Evolutionary conservation across 2,113 vertebrate genomes (phyloP).

Genomic region (Tetrao urogallus): DNA sequence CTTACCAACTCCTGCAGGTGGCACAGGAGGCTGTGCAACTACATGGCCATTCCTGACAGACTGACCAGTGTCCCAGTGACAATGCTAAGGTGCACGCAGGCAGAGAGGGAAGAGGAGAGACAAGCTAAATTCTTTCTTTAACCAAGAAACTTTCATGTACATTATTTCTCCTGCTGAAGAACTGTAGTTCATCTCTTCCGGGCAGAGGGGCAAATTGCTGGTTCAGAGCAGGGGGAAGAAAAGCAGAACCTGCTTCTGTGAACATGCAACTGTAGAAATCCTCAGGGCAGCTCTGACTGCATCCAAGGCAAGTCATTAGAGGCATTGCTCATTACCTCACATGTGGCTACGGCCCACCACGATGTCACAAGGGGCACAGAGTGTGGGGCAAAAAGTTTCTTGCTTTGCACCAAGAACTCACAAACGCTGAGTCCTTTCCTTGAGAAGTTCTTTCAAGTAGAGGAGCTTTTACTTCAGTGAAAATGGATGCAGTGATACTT

Average conservation of each 20-base stretch:
- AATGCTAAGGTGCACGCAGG: background rate
- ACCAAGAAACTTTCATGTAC: background rate
- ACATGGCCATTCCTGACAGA: background rate
- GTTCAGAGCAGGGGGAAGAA: background rate
- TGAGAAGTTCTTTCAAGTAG: background rate
- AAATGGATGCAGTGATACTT: background rate
- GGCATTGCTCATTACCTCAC: background rate
- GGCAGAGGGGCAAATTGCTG: background rate
- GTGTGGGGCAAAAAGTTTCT: background rate
- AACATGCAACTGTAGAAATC: background rate
- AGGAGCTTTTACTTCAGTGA: background rate
- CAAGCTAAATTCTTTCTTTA: background rate
- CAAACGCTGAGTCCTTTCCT: background rate
- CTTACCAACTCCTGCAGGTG: background rate
- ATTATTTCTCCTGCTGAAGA: constrained; percentile 9
- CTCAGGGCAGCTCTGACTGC: background rate
- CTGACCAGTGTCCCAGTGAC: background rate
- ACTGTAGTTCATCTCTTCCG: background rate
- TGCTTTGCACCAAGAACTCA: background rate
- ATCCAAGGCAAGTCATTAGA: background rate
- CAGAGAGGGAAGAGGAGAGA: background rate
- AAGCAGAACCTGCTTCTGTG: background rate
- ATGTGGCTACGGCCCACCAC: background rate
- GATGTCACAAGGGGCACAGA: background rate
- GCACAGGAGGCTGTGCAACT: constrained; percentile 3